Evolutionary conservation across 2,888 invertebrate genomes (phyloP), one percentile per base, ranked within the genome.

Genomic region (Tenthredo mesomela): DNA sequence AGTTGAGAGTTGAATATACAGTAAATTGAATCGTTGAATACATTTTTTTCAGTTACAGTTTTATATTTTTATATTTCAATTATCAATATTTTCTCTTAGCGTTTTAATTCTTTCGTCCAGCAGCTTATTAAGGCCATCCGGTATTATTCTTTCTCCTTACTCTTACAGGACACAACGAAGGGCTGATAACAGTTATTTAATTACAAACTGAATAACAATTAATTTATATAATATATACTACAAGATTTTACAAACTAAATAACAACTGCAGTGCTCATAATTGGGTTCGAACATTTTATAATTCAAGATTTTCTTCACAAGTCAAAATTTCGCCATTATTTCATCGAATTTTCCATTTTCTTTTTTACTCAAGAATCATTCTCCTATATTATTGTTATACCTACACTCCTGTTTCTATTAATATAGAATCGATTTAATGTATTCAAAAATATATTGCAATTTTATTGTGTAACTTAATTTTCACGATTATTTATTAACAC

Each of bases 161-260:
- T 12, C 43, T 21, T 40, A 0, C 65, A 21, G n/a, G 67, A 67
- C 67, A 12, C 25, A 37, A 7, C 40, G n/a, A 73, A 21, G 21
- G 21, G 2, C 3, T 73, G 47, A 47, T 43, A 25, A 75, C 43
- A 77, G 47, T 33, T 77, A 50, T 88, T 88, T 87, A 85, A 86
- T 88, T 85, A 87, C 65, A 77, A 86, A 86, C 70, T 40, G 71
- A 80, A 84, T 75, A 85, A 86, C 86, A 78, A 82, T 85, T 54
- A 84, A 58, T 50, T 50, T 86, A 47, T 15, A 61, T 40, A 4
- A n/a, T n/a, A n/a, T 29, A 29, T 29, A 29, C 37, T 37, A 61
- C n/a, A 77, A 50, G 25, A 43, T 84, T 67, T 86, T 87, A 86
- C 65, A 85, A n/a, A 84, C 85, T 87, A 85, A 86, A 86, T 85